phyloP scores from a whole-genome alignment of 2,797 vertebrate genomes.

The Helostoma temminkii region DNA sequence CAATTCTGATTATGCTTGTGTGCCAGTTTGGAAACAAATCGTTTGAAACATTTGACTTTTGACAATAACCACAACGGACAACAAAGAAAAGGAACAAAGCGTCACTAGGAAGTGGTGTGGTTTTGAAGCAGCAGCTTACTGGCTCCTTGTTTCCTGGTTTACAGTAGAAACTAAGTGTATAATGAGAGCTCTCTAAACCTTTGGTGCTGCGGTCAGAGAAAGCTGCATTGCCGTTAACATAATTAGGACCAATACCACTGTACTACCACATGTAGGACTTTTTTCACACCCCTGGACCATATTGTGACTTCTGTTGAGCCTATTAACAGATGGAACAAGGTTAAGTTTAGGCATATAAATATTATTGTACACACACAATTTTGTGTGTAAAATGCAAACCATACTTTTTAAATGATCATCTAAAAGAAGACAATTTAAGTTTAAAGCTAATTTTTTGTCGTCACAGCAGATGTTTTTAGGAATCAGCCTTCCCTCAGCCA shows the following conservation, averaged over 20 bases:
- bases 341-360: not conserved
- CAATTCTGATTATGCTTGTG: conserved; percentile 20
- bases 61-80: conserved; percentile 56
- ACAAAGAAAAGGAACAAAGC: conserved; percentile 61
- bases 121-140: conserved; percentile 66
- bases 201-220: conserved; percentile 74
- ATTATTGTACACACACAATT: not conserved
- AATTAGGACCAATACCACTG: conserved; percentile 69
- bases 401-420: too few species aligned
- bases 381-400: too few species aligned
- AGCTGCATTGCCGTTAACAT: conserved; percentile 66
- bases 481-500: too few species aligned
- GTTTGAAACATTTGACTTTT: conserved; percentile 30
- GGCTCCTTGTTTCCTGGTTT: conserved; percentile 77
- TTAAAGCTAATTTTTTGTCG: too few species aligned
- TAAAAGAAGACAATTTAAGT: too few species aligned
- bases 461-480: too few species aligned
- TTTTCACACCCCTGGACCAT: conserved; percentile 62
- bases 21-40: conserved; percentile 31
- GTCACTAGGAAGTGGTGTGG: conserved; percentile 67
- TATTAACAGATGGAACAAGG: conserved; percentile 1
- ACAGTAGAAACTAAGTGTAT: conserved; percentile 78
- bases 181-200: conserved; percentile 78
- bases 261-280: conserved; percentile 47
- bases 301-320: conserved; percentile 25